Base-by-base conservation (phyloP, 2,797 vertebrate species). In the Enteromius thamalakanensis region DNA sequence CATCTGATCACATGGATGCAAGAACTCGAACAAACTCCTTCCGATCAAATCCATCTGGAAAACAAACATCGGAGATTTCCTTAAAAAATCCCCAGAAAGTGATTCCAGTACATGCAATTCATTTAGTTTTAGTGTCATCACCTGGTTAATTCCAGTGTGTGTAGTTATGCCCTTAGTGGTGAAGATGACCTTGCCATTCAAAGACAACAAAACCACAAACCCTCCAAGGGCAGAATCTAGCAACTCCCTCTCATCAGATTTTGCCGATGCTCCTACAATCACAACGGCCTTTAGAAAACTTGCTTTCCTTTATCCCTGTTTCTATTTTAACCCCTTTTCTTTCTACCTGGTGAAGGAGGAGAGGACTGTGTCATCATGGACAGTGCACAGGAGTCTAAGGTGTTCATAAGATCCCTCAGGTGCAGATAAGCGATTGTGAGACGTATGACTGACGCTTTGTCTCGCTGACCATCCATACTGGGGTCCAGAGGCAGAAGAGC, bases 21-120 rank as follows among this genome's bases (percentile, higher is more conserved):
- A 79, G 75, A 91, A 90, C 76, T 92, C 89, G 45, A 90, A 90
- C 64, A 91, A 85, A 79, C 86, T 91, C 51, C 86, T 88, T 23
- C 91, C 90, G 62, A 90, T 91, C 60, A 91, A 76, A 75, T 91
- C 89, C 88, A 88, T 85, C 91, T 92, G 78, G 67, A 76, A 81
- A 55, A 76, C 12, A 80, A 26, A 19, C 0, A 1, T 79, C 34
- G 17, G 26, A n/a, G 42, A 34, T 67, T 47, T 34, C 1, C 2
- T 64, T 42, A 42, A 14, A 65, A 15, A 0, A 4, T n/a, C 26
- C 26, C 58, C 32, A 37, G 47, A 14, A 67, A 65, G 17, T 29
- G 15, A 32, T 65, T 76, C 21, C 21, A 11, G 34, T 40, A 11
- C 53, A 37, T 49, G 40, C 42, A 78, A 8, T 49, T 51, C 5